Percentiles rank a stretch among this genome's conserved stretches.
phyloP scores from a whole-genome alignment of 2,797 vertebrate genomes.

The Schizothorax lantsangensis region DNA sequence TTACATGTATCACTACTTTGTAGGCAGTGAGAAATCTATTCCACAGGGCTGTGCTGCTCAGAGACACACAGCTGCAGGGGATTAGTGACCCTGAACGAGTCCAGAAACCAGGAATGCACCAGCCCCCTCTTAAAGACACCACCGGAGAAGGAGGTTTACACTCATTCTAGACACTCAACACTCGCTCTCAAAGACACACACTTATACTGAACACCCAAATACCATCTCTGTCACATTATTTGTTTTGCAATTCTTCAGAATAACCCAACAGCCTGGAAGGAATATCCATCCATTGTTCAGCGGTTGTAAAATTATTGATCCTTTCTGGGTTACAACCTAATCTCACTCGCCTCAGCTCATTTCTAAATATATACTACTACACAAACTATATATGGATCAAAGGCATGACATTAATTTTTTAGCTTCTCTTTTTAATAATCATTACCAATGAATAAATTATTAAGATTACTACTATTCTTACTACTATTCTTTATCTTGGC shows the following conservation, averaged over 20 bases:
- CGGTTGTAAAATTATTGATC: constrained; percentile 4
- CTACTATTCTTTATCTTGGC: background rate
- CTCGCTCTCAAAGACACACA: constrained; percentile 3
- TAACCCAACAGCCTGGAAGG: background rate
- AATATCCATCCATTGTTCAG: background rate
- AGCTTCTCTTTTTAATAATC: background rate
- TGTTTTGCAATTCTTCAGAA: constrained; percentile 6
- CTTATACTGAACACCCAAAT: background rate
- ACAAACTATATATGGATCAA: background rate
- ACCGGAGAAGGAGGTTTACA: constrained; percentile 28
- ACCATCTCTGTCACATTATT: constrained; percentile 10
- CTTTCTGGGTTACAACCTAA: background rate
- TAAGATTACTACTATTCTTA: background rate
- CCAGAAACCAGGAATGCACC: constrained; percentile 91
- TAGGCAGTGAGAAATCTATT: constrained; percentile 95
- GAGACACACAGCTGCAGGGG: constrained; percentile 95
- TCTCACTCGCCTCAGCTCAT: background rate
- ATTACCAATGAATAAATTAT: background rate
- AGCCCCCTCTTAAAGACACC: constrained; percentile 52
- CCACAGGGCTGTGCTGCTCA: constrained; percentile 73
- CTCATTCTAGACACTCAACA: constrained; percentile 23
- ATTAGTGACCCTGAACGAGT: constrained; percentile 94
- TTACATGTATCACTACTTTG: constrained; percentile 92
- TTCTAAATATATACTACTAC: background rate
- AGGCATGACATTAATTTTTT: background rate